These are phyloP conservation scores for Steinernema hermaphroditum DNA, from an alignment of 2,888 invertebrate genomes.

Conservation along the genomic window DNA sequence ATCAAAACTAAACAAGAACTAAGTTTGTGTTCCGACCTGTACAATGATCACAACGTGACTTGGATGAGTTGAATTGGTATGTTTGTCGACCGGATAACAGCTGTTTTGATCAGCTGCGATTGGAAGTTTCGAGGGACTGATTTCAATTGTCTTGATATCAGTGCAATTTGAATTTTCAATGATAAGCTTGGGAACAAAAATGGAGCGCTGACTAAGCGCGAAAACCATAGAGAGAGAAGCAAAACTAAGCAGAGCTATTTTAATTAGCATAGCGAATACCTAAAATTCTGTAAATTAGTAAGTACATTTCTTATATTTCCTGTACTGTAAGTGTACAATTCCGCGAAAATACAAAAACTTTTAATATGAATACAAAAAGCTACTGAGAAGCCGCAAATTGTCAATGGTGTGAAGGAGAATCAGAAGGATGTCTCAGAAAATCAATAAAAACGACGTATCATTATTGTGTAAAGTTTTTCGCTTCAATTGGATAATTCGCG, in stretches of 20 bases:
- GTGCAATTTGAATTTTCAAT: constrained; percentile 1
- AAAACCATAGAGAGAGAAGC: neutral
- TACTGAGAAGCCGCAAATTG: too few relatives aligned
- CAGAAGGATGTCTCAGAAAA: too few relatives aligned
- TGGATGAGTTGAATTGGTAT: neutral
- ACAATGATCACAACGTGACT: neutral
- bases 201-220: neutral
- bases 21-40: neutral
- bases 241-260: neutral
- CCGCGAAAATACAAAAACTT: too few relatives aligned
- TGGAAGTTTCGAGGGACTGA: neutral
- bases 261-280: too few relatives aligned
- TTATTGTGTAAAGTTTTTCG: too few relatives aligned
- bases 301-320: too few relatives aligned
- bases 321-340: too few relatives aligned
- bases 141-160: neutral
- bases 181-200: constrained; percentile 1
- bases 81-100: constrained; percentile 7
- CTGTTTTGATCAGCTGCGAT: neutral
- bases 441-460: too few relatives aligned
- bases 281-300: too few relatives aligned
- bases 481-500: too few relatives aligned
- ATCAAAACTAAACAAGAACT: neutral
- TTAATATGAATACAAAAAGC: too few relatives aligned
- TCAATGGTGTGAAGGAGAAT: too few relatives aligned